Evolutionary conservation across 2,113 vertebrate genomes (phyloP), one percentile per base, ranked within the genome.

Genomic region (Epinephelus lanceolatus): DNA sequence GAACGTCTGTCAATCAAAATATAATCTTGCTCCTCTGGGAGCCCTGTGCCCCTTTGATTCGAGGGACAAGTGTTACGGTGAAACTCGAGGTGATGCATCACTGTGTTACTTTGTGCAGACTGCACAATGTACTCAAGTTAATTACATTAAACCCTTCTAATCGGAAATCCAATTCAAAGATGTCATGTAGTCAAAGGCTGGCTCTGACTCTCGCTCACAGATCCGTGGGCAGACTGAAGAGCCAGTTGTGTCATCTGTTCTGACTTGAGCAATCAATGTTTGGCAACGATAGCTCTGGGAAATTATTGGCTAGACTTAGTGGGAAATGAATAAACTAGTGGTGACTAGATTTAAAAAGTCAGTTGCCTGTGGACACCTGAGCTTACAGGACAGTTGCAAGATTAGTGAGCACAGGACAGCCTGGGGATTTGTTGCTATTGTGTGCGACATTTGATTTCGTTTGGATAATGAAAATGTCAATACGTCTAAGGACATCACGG

Each of bases 131-230:
- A 71, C 90, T 93, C 80, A 57, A 89, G 73, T 76, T 93, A 93
- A 94, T 95, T 94, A 88, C 92, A 94, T 93, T 90, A 93, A 93
- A 91, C 78, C 89, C 75, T 14, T 87, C 80, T 91, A 93, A 93
- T 92, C 75, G 76, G 88, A 94, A 93, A 91, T 88, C 90, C 92
- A 94, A 89, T 94, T 90, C 83, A 59, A 57, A 81, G 85, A 92
- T 92, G 92, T 92, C 88, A 79, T 80, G 88, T 83, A 76, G 85
- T 88, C 88, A 65, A 30, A 9, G 47, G 72, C 73, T 27, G 71
- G 68, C 72, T 86, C 75, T 6, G n/a, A 77, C 57, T 78, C 60
- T 80, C 40, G 65, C 84, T 84, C 27, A 5, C 73, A 75, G 86
- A 76, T 80, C 66, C 70, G 68, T 83, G 55, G 69, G 78, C 7